Percentiles rank a stretch among this genome's conserved stretches.
phyloP scores from a whole-genome alignment of 2,797 vertebrate species.

The Podarcis siculus region DNA sequence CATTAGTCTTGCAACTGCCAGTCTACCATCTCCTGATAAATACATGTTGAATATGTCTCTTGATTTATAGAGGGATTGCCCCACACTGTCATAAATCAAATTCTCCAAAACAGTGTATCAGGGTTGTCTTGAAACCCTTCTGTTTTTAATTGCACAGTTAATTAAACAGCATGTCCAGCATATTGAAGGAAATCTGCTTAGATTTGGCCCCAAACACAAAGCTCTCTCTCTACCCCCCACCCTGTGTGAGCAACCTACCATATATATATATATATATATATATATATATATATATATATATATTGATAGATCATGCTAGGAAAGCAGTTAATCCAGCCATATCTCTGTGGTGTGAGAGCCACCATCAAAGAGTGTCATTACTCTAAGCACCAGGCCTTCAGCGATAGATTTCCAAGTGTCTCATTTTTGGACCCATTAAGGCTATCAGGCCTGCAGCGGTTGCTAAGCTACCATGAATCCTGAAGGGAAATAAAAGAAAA shows the following conservation, averaged over 20 bases:
- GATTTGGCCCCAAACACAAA: conserved; percentile 63
- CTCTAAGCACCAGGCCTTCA: conserved; percentile 65
- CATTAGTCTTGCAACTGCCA: not conserved
- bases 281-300: no score
- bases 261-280: conserved; percentile 29
- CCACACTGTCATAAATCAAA: not conserved
- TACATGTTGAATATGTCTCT: conserved; percentile 15
- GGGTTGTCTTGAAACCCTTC: conserved; percentile 48
- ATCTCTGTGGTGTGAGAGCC: conserved; percentile 66
- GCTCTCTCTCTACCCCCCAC: not conserved
- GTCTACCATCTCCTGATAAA: not conserved
- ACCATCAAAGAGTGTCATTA: conserved; percentile 67
- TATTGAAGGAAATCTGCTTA: conserved; percentile 63
- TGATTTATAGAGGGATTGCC: rapidly evolving
- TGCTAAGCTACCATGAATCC: conserved; percentile 79
- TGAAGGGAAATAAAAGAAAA: conserved; percentile 75
- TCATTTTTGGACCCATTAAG: conserved; percentile 76
- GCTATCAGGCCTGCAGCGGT: conserved; percentile 70
- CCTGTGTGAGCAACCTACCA: conserved; percentile 38
- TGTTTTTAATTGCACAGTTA: conserved; percentile 47
- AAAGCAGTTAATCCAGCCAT: conserved; percentile 50
- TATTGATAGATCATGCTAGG: conserved; percentile 56
- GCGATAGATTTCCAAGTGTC: conserved; percentile 71
- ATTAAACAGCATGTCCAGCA: conserved; percentile 56
- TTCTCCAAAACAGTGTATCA: conserved; percentile 22